Evolutionary conservation across 2,888 invertebrate species (phyloP).

Genomic region (Oscheius sp.): DNA sequence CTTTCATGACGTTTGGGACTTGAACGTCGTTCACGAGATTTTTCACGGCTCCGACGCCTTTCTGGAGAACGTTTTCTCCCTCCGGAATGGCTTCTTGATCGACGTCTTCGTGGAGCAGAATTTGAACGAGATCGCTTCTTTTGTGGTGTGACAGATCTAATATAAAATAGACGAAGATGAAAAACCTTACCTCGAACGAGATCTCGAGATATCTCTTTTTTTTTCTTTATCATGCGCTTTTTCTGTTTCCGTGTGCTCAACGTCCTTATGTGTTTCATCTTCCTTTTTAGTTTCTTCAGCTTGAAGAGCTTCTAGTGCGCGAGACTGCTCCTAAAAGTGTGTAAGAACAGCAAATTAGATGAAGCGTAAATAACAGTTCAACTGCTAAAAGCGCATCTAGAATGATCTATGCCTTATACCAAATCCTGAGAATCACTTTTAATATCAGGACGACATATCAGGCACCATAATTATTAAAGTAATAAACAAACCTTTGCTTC

Average conservation of each 20-base stretch:
- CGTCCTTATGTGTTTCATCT: constrained; percentile 13
- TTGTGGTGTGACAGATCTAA: constrained; percentile 7
- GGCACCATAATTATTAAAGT: not conserved
- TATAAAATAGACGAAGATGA: not conserved
- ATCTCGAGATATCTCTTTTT: not conserved
- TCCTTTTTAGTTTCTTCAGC: constrained; percentile 16
- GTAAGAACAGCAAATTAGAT: not conserved
- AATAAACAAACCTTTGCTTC: constrained; percentile 2
- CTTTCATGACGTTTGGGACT: not conserved
- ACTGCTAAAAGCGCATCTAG: not conserved
- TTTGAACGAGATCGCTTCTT: not conserved
- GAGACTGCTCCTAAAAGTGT: constrained; percentile 21
- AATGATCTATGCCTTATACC: constrained; percentile 5
- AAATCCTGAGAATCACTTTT: not conserved
- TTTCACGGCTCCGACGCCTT: not conserved
- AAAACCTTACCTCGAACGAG: not conserved
- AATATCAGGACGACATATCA: constrained; percentile 6
- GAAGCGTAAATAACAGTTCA: not conserved
- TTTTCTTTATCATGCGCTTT: too few species aligned
- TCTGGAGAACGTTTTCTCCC: not conserved
- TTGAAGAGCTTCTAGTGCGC: not conserved
- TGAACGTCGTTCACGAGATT: not conserved
- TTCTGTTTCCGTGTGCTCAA: not conserved
- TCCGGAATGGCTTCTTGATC: not conserved
- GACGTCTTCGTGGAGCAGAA: not conserved